Conservation (phyloP, 1,140 invertebrate genomes). For the Penaeus vannamei region DNA sequence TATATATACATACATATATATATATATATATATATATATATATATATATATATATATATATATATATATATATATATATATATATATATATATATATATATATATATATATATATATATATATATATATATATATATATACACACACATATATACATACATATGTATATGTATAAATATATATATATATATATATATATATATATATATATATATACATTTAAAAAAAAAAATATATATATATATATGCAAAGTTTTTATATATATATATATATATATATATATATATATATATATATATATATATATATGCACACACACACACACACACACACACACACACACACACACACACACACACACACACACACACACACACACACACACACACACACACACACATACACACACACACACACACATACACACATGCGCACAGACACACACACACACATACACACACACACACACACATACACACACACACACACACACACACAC, state of each 20-base stretch:
- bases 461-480: not conserved
- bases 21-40: too few relatives aligned
- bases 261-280: conserved; percentile 26
- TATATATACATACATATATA: too few relatives aligned
- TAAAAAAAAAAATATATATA: too few relatives aligned
- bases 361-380: not conserved
- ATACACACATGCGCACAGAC: not conserved
- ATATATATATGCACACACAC: conserved; percentile 19
- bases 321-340: not conserved
- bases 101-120: conserved; percentile 43
- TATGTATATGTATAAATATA: not conserved
- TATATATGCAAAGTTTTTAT: not conserved
- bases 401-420: not conserved
- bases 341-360: not conserved
- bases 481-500: not conserved
- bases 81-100: conserved; percentile 23
- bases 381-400: not conserved
- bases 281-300: conserved; percentile 34
- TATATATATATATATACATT: conserved; percentile 23
- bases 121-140: not conserved
- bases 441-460: not conserved
- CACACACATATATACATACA: not conserved
- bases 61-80: conserved; percentile 43
- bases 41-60: conserved; percentile 46
- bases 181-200: conserved; percentile 22